phyloP scores from a whole-genome alignment of 2,113 vertebrate genomes.

The Sinocyclocheilus anophthalmus region DNA sequence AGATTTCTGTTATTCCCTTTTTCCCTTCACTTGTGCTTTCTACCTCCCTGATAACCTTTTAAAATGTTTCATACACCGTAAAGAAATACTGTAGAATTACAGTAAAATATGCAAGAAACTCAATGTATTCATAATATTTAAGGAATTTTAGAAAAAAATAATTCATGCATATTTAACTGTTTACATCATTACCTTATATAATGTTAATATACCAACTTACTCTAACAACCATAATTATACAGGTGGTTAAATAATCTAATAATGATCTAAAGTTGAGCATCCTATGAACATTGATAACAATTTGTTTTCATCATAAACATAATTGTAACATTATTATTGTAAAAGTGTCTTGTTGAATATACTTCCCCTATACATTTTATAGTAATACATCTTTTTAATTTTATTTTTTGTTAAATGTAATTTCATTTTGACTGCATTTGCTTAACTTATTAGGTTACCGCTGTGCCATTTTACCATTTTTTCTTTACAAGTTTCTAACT shows the following conservation, averaged over 20 bases:
- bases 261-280: background rate
- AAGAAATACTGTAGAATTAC: background rate
- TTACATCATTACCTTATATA: too few relatives aligned
- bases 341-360: background rate
- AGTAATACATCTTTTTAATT: too few relatives aligned
- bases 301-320: background rate
- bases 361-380: background rate
- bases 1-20: constrained; percentile 20
- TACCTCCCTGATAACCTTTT: constrained; percentile 50
- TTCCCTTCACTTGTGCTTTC: constrained; percentile 40
- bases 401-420: too few relatives aligned
- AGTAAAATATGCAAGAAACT: background rate
- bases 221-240: background rate
- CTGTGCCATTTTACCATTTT: too few relatives aligned
- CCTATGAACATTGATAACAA: background rate
- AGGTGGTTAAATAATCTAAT: background rate
- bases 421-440: too few relatives aligned
- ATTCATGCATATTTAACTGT: background rate
- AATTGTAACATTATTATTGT: background rate
- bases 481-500: too few relatives aligned
- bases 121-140: background rate
- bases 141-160: background rate
- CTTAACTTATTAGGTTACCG: too few relatives aligned
- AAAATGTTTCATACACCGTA: background rate
- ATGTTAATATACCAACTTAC: background rate